These are phyloP conservation scores for Mormoops blainvillei DNA, from an alignment of 2,113 vertebrate genomes.

Conservation along the genomic window DNA sequence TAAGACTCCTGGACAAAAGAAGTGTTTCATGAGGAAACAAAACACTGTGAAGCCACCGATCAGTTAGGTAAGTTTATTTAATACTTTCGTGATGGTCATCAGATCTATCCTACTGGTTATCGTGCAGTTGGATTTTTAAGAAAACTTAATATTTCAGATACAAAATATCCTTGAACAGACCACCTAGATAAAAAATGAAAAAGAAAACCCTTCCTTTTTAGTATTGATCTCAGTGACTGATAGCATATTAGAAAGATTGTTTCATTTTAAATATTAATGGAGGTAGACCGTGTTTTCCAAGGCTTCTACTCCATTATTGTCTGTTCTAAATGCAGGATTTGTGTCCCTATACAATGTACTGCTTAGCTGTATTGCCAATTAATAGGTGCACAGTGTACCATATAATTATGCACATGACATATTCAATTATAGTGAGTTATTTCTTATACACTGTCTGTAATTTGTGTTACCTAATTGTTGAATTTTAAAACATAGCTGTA, in stretches of 20 bases:
- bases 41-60: neutral
- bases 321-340: slow-evolving; percentile 7
- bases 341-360: neutral
- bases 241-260: neutral
- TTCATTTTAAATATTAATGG: slow-evolving; percentile 37
- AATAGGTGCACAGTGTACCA: slow-evolving; percentile 48
- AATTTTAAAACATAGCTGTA: slow-evolving; percentile 41
- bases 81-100: neutral
- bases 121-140: neutral
- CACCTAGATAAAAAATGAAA: neutral
- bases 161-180: neutral
- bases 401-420: slow-evolving; percentile 45
- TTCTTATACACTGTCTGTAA: neutral
- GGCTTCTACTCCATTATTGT: neutral
- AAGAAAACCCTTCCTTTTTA: neutral
- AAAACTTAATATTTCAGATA: slow-evolving; percentile 9
- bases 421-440: slow-evolving; percentile 56
- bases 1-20: neutral
- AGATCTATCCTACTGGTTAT: neutral
- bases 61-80: neutral
- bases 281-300: neutral
- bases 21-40: neutral
- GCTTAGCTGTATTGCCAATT: neutral
- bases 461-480: slow-evolving; percentile 49
- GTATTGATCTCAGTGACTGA: slow-evolving; percentile 2